Evolutionary conservation across 1,140 invertebrate genomes (phyloP).

Genomic region (Spodoptera frugiperda): DNA sequence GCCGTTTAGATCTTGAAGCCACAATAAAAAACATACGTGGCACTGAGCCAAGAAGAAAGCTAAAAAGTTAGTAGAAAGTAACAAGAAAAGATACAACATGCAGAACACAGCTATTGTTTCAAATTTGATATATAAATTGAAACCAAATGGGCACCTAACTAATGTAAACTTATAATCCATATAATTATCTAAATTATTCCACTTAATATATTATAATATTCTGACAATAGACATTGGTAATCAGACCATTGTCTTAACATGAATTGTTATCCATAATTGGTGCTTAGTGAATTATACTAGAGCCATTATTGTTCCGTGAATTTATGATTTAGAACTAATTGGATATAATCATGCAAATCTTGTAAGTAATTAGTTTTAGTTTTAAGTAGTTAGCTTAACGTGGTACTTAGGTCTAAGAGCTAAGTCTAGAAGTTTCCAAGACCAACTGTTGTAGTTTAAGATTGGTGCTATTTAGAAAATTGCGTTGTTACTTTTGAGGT

Average conservation of each 20-base stretch:
- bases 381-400: neutral
- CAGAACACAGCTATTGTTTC: too few species aligned
- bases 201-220: neutral
- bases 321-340: constrained; percentile 9
- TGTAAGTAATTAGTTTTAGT: constrained; percentile 4
- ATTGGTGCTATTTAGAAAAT: neutral
- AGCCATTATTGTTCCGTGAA: neutral
- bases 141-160: too few species aligned
- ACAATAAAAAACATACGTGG: too few species aligned
- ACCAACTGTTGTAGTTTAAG: constrained; percentile 2
- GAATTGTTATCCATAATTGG: constrained; percentile 3
- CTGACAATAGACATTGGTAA: neutral
- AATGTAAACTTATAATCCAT: too few species aligned
- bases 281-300: constrained; percentile 7
- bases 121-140: too few species aligned
- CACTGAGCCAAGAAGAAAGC: too few species aligned
- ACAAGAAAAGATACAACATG: too few species aligned
- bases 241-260: neutral
- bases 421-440: neutral
- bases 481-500: too few species aligned
- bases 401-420: neutral
- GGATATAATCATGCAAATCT: neutral
- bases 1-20: too few species aligned
- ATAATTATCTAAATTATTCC: too few species aligned
- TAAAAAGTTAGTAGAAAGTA: too few species aligned